Evolutionary conservation across 2,113 vertebrate genomes (phyloP), one percentile per base, ranked within the genome.

Genomic region (Myotis brandtii): DNA sequence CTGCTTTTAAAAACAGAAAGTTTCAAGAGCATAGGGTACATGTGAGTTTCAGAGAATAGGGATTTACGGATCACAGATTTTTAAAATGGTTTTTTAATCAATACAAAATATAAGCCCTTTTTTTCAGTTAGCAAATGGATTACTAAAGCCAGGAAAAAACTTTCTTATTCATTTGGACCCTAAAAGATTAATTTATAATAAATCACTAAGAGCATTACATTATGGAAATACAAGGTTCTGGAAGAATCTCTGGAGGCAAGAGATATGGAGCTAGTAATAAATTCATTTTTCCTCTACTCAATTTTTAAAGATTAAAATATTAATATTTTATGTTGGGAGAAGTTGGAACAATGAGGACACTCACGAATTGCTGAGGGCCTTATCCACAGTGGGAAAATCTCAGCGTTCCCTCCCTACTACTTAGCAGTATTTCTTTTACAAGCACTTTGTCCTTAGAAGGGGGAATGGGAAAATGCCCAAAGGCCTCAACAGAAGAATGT

Each of bases 231-330:
- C 4, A 76, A 17, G 9, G 27, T 16, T 10, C 27, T 85, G 3
- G 25, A 81, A 90, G 59, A 83, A 84, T 86, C 13, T 80, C 56
- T 91, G 75, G 20, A 91, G 69, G 92, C 69, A 75, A 50, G 91
- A 91, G 16, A 83, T 73, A 72, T 11, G 27, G 23, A 9, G 17
- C 64, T 87, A 73, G 50, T 89, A 92, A 93, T 90, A 93, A 95
- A 95, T 90, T 59, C 0, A 79, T 67, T 91, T 92, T 96, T 94
- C 6, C 59, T 82, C 17, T 92, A 25, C 79, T 94, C 67, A 64
- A 21, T 79, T 89, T 95, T 94, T 93, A 84, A 96, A 94, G 25
- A 80, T 93, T 86, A 56, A 94, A 95, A 90, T n/a, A 54, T 94
- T 73, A 94, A 84, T 89, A 89, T 86, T 96, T 92, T 93, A 92